Evolutionary conservation across 2,113 vertebrate genomes (phyloP).

Genomic region (Salvelinus fontinalis): DNA sequence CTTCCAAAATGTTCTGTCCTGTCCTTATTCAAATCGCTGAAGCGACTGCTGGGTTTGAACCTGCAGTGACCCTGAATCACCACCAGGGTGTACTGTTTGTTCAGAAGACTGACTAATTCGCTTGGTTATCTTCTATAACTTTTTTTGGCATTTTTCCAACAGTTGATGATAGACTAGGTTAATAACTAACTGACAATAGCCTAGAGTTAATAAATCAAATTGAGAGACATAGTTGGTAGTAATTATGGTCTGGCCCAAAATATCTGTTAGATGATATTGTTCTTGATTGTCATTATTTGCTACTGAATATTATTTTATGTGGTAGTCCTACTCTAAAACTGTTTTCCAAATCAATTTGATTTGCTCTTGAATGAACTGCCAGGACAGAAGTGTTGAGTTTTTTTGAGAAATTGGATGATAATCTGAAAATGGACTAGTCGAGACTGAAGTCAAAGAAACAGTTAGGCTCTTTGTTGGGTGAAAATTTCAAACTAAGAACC

Average conservation of each 20-base stretch:
- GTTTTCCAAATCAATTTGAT: constrained; percentile 40
- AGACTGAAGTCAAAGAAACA: constrained; percentile 20
- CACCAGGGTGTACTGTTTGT: constrained; percentile 57
- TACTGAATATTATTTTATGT: constrained; percentile 59
- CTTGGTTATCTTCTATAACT: constrained; percentile 49
- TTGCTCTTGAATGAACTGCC: constrained; percentile 55
- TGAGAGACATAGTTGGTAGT: constrained; percentile 51
- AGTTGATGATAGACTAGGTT: constrained; percentile 40
- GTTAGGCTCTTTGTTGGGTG: constrained; percentile 22
- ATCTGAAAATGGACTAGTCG: constrained; percentile 21
- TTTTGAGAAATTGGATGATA: constrained; percentile 34
- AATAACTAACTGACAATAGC: constrained; percentile 18
- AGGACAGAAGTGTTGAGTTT: constrained; percentile 42
- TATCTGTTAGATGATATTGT: constrained; percentile 52
- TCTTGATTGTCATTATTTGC: constrained; percentile 47
- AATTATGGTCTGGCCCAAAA: constrained; percentile 35
- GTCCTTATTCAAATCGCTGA: constrained; percentile 49
- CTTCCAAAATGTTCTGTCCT: constrained; percentile 52
- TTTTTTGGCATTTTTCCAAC: constrained; percentile 46
- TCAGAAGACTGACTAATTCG: constrained; percentile 44
- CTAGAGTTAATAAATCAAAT: constrained; percentile 26
- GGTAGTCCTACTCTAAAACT: constrained; percentile 19
- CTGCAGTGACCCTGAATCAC: constrained; percentile 51
- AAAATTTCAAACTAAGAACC: constrained; percentile 39
- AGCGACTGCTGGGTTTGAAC: constrained; percentile 53